Evolutionary conservation across 2,797 vertebrate genomes (phyloP).

Genomic region (Phyllotis vaccarum): DNA sequence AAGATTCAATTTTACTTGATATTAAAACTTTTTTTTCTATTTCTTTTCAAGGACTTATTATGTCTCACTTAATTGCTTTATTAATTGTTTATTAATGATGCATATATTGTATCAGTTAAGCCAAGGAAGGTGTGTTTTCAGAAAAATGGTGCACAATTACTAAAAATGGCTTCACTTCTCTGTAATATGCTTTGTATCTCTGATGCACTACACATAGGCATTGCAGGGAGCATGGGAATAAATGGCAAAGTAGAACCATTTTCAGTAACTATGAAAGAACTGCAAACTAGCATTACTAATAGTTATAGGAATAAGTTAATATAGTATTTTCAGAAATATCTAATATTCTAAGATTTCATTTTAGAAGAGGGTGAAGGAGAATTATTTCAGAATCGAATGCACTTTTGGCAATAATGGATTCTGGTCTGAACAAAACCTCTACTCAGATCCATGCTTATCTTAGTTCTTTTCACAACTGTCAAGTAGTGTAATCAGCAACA

Average conservation of each 20-base stretch:
- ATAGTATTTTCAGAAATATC: neutral
- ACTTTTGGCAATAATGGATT: neutral
- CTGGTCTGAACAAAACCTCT: neutral
- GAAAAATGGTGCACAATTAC: neutral
- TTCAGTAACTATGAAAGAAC: neutral
- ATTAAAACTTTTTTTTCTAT: constrained; percentile 6
- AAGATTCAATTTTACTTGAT: neutral
- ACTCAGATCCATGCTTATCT: neutral
- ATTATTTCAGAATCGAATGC: neutral
- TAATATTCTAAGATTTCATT: neutral
- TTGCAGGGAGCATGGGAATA: neutral
- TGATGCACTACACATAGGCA: neutral
- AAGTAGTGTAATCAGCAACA: neutral
- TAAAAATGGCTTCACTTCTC: neutral
- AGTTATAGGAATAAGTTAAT: neutral
- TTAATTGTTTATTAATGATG: constrained; percentile 21
- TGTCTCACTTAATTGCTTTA: neutral
- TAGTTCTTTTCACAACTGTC: neutral
- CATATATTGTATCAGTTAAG: neutral
- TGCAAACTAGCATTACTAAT: neutral
- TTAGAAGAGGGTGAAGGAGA: rapidly evolving
- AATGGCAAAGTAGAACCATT: neutral
- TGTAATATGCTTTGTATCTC: neutral
- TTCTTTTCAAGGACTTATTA: neutral
- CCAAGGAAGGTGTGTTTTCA: neutral